phyloP scores from a whole-genome alignment of 2,888 invertebrate genomes.

The Acleris holmiana region DNA sequence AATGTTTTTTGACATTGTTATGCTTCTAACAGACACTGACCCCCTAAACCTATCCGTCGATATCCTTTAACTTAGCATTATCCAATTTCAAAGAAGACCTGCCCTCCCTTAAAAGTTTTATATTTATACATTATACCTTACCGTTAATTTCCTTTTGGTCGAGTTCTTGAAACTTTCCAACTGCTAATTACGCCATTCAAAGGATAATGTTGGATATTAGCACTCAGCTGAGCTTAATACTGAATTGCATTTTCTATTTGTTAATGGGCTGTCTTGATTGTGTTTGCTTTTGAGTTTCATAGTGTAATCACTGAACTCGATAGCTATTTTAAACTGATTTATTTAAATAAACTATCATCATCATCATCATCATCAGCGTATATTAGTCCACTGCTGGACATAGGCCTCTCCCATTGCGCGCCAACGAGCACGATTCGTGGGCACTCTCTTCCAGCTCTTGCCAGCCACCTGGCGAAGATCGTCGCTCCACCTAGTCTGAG shows the following conservation, averaged over 20 bases:
- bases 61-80: background rate
- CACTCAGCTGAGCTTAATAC: conserved; percentile 9
- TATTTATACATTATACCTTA: conserved; percentile 5
- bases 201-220: conserved; percentile 7
- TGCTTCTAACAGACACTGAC: conserved; percentile 1
- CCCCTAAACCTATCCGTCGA: no score
- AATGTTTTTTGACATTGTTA: no score
- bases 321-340: background rate
- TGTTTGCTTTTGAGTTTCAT: conserved; percentile 7
- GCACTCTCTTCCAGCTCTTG: no score
- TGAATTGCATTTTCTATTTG: conserved; percentile 14
- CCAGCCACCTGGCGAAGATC: no score
- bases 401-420: no score
- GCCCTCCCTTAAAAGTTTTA: background rate
- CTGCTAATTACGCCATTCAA: conserved; percentile 19
- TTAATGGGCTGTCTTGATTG: conserved; percentile 3
- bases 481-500: no score
- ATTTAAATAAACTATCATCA: no score
- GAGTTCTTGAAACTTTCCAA: conserved; percentile 14
- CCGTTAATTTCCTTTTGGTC: conserved; percentile 15
- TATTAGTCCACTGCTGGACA: no score
- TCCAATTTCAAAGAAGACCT: conserved; percentile 4
- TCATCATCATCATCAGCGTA: no score
- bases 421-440: no score
- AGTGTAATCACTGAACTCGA: background rate